Conservation (phyloP, 1,140 invertebrate species). For the Nomia melanderi region DNA sequence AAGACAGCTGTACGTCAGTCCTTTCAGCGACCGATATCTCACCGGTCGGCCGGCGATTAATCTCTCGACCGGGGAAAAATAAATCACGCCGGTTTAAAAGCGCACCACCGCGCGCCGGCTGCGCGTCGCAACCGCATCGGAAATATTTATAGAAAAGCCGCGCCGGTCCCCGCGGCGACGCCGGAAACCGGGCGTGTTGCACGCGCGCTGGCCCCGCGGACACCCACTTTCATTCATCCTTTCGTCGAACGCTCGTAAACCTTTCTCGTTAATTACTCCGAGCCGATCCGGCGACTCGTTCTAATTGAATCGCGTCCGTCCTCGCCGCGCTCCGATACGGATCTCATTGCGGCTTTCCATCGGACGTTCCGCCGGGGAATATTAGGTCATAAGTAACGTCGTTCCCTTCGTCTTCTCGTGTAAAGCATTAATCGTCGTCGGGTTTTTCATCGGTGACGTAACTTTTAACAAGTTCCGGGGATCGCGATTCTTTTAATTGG, state of each 20-base stretch:
- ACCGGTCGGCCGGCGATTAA: slow-evolving; percentile 13
- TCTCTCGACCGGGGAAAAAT: slow-evolving; percentile 27
- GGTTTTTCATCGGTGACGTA: no score
- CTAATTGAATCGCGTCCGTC: neutral
- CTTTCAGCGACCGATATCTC: slow-evolving; percentile 28
- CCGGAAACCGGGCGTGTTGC: neutral
- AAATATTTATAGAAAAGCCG: slow-evolving; percentile 38
- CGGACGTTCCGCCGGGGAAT: no score
- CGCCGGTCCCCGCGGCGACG: neutral
- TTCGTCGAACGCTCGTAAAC: slow-evolving; percentile 17
- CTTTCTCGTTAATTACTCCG: slow-evolving; percentile 36
- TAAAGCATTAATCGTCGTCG: no score
- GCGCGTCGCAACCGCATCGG: neutral
- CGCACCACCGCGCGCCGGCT: neutral
- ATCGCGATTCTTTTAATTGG: no score
- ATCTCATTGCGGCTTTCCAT: no score
- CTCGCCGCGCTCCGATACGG: neutral
- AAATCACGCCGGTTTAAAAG: slow-evolving; percentile 25
- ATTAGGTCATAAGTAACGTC: no score
- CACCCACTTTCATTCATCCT: slow-evolving; percentile 28
- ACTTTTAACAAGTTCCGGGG: no score
- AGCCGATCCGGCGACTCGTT: neutral
- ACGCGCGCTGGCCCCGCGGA: no score
- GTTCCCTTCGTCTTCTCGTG: no score
- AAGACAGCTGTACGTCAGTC: slow-evolving; percentile 27